Conservation (phyloP, 1,140 invertebrate species). For the Dinothrombium tinctorium region DNA sequence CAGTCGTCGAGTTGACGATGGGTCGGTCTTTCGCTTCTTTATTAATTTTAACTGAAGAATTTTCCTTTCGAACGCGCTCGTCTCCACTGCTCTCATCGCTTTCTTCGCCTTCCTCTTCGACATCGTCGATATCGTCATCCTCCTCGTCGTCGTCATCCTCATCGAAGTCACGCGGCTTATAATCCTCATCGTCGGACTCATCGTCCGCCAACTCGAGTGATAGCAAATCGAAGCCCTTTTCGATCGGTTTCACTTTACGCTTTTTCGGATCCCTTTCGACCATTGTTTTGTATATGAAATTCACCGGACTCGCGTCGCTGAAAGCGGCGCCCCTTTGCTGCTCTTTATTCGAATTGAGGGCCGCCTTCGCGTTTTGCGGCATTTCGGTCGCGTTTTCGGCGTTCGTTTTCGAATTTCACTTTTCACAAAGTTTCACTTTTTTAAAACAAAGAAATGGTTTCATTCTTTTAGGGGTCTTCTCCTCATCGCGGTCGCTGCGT, state of each 20-base stretch:
- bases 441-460: too few relatives aligned
- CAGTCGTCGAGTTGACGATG: neutral
- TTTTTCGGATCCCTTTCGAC: conserved; percentile 61
- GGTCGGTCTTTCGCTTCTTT: conserved; percentile 1
- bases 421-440: too few relatives aligned
- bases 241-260: conserved; percentile 44
- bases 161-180: conserved; percentile 15
- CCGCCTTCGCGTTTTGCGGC: too few relatives aligned
- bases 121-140: conserved; percentile 11
- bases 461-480: too few relatives aligned
- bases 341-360: too few relatives aligned
- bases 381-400: too few relatives aligned
- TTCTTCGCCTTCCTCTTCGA: conserved; percentile 12
- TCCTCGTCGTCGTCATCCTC: conserved; percentile 15
- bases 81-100: conserved; percentile 9
- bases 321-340: too few relatives aligned
- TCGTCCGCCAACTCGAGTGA: neutral
- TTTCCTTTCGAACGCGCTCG: conserved; percentile 20
- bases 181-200: conserved; percentile 18
- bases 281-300: neutral
- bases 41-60: conserved; percentile 4
- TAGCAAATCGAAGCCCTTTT: neutral
- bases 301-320: neutral
- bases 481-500: too few relatives aligned
- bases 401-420: too few relatives aligned